These are phyloP conservation scores for Coleophora deauratella DNA, from an alignment of 2,888 invertebrate species.

Conservation along the genomic window DNA sequence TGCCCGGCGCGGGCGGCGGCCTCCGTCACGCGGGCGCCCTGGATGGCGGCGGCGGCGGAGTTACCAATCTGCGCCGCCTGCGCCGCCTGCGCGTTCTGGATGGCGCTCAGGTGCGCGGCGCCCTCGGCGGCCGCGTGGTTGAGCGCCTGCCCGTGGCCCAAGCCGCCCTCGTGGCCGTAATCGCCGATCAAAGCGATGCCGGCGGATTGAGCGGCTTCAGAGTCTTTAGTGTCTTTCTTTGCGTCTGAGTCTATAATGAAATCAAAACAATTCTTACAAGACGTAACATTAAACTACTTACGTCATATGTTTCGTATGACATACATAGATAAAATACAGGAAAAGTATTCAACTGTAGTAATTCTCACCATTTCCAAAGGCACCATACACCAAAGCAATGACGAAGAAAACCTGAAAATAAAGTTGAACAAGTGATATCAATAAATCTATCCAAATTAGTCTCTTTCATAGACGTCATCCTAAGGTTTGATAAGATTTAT, in stretches of 20 bases:
- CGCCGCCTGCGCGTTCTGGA: conserved; percentile 62
- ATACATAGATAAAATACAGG: too few species aligned
- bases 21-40: conserved; percentile 57
- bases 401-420: conserved; percentile 58
- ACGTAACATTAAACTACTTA: too few species aligned
- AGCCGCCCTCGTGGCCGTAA: conserved; percentile 12
- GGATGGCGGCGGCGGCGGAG: conserved; percentile 60
- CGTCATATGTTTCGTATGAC: too few species aligned
- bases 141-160: conserved; percentile 30
- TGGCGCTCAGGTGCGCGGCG: conserved; percentile 60
- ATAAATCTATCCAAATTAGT: too few species aligned
- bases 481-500: too few species aligned
- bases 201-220: conserved; percentile 36
- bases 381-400: conserved; percentile 59
- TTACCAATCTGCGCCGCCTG: conserved; percentile 59
- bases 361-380: conserved; percentile 28
- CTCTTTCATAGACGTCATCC: too few species aligned
- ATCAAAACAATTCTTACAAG: background rate
- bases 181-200: conserved; percentile 20
- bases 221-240: conserved; percentile 24
- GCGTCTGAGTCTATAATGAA: conserved; percentile 19
- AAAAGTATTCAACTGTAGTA: too few species aligned
- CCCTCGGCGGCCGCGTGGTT: conserved; percentile 59
- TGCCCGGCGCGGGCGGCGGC: conserved; percentile 58
- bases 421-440: too few species aligned